Base-by-base conservation (phyloP, 1,140 invertebrate genomes). In the Drosophila kepulauana region DNA sequence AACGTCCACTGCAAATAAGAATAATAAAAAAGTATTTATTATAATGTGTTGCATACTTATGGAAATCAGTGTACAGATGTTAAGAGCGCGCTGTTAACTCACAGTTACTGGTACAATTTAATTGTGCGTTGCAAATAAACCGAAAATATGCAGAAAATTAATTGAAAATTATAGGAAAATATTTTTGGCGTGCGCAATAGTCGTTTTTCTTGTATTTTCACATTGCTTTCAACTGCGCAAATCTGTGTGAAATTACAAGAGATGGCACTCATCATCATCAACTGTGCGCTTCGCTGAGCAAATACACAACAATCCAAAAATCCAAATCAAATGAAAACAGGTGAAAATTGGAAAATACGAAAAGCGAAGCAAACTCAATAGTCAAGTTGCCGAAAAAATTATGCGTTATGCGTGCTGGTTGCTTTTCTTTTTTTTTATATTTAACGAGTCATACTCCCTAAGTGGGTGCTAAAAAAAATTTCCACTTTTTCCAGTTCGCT, bases 1-100 rank as follows among this genome's bases (percentile, higher is more conserved):
- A 91, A 63, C 88, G 91, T 54, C 91, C 91, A 68, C 91, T 92
- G 87, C 43, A 91, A 85, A 2, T 28, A 33, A 65, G 46, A 20
- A n/a, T 35, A 16, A 52, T 2, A 58, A 54, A 70, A 16, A 59
- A n/a, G 20, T 1, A 2, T 43, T 8, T 28, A 45, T 6, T 20
- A 35, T 33, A 54, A 54, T 35, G 6, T 5, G 13, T 30, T 15
- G 45, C 65, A 41, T 49, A 68, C 13, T 57, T 41, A 11, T 10
- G 8, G 11, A 8, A 28, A n/a, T 7, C 35, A 15, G 8, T 65
- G 20, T 65, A 54, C 28, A 28, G 13, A 25, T 6, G 28, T 49
- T 38, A 65, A 33, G 3, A 35, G 57, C 6, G 10, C 5, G 16
- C 46, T 57, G 15, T 38, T 66, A 25, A 8, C 2, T 13, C 43